phyloP scores from a whole-genome alignment of 2,113 vertebrate genomes.

The Phrynocephalus versicolor region DNA sequence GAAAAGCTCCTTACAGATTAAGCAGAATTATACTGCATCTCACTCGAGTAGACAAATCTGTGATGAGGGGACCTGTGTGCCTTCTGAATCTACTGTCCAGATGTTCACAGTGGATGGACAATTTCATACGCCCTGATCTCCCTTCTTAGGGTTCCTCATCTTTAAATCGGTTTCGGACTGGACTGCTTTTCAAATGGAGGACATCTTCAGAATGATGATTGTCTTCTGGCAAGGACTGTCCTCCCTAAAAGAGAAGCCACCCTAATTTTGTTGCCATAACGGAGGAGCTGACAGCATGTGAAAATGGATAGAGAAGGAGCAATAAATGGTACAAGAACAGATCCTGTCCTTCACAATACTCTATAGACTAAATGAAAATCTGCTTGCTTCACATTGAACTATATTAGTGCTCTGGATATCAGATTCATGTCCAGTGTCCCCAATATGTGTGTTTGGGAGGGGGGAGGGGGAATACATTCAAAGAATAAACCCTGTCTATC shows the following conservation, averaged over 20 bases:
- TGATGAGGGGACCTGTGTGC: too few species aligned
- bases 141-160: too few species aligned
- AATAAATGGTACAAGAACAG: not conserved
- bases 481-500: not conserved
- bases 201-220: not conserved
- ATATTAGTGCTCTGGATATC: not conserved
- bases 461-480: not conserved
- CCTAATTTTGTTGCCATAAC: not conserved
- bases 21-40: too few species aligned
- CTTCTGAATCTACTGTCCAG: too few species aligned
- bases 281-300: too few species aligned
- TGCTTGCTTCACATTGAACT: not conserved
- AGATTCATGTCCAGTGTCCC: slow-evolving; percentile 7
- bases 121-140: too few species aligned
- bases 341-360: not conserved
- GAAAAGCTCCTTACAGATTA: too few species aligned
- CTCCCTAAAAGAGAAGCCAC: not conserved
- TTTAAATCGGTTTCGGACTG: too few species aligned
- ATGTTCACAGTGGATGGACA: too few species aligned
- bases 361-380: not conserved
- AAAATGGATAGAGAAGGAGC: not conserved
- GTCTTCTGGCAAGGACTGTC: not conserved
- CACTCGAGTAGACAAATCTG: too few species aligned
- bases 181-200: too few species aligned
- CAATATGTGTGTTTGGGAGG: not conserved